Percentiles rank a stretch among this genome's conserved stretches.
Conservation (phyloP, 2,797 vertebrate species). For the Craterocephalus amniculus region DNA sequence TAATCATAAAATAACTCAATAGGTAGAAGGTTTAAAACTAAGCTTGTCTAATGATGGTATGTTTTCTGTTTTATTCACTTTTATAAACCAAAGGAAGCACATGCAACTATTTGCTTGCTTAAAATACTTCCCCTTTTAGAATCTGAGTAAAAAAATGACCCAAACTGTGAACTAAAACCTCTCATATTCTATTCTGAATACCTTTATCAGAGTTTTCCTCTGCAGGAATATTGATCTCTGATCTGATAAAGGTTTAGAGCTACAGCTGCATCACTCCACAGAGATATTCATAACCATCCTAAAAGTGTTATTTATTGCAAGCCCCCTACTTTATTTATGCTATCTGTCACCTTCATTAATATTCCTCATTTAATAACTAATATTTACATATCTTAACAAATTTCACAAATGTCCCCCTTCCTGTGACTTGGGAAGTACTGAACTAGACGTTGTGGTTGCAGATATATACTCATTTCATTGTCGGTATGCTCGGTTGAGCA, state of each 20-base stretch:
- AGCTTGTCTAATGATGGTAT: not conserved
- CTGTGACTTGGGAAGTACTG: not conserved
- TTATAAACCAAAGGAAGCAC: not conserved
- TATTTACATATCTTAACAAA: not conserved
- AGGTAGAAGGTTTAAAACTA: not conserved
- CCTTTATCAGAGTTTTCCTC: not conserved
- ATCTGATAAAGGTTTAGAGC: not conserved
- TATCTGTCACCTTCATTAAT: not conserved
- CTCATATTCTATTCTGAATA: no score
- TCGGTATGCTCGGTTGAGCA: not conserved
- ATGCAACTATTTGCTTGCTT: not conserved
- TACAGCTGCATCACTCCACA: not conserved
- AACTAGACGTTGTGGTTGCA: not conserved
- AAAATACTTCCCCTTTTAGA: not conserved
- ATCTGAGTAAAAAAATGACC: no score
- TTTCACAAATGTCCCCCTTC: not conserved
- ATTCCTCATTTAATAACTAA: not conserved
- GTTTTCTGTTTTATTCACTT: not conserved
- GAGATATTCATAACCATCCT: not conserved
- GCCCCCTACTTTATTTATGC: not conserved
- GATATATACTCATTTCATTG: not conserved
- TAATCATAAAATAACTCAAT: not conserved
- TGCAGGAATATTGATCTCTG: not conserved
- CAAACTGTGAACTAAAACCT: no score
- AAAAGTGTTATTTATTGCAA: not conserved